Conservation (phyloP, 2,113 vertebrate genomes). For the Ctenomys sociabilis region DNA sequence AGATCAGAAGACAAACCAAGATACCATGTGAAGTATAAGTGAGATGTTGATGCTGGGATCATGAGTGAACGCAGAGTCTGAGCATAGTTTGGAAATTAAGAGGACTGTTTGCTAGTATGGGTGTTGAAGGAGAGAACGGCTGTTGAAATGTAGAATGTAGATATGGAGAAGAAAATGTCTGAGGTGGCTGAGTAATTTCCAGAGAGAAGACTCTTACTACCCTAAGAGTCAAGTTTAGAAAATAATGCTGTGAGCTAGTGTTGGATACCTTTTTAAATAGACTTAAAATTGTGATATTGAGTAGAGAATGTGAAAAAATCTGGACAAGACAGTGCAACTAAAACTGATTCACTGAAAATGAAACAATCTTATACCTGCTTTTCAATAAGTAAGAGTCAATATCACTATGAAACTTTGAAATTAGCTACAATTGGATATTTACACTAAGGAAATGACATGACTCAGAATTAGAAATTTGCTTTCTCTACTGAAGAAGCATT, state of each 20-base stretch:
- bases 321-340: not conserved
- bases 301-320: not conserved
- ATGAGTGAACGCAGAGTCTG: not conserved
- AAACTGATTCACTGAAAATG: no score
- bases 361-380: fast-evolving
- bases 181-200: not conserved
- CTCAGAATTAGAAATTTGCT: not conserved
- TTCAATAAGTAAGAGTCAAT: not conserved
- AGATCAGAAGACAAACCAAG: not conserved
- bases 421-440: not conserved
- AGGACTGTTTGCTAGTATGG: not conserved
- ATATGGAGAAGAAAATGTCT: no score
- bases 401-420: not conserved
- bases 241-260: not conserved
- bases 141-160: not conserved
- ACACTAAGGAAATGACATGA: not conserved
- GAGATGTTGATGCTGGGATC: not conserved
- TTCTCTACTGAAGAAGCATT: not conserved
- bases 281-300: not conserved
- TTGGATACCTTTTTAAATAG: not conserved
- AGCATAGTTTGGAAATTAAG: not conserved
- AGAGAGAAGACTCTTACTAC: not conserved
- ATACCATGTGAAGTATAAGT: not conserved
- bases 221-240: not conserved
- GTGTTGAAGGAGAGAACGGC: not conserved